Evolutionary conservation across 2,113 vertebrate genomes (phyloP).

Genomic region (Pristiophorus japonicus): DNA sequence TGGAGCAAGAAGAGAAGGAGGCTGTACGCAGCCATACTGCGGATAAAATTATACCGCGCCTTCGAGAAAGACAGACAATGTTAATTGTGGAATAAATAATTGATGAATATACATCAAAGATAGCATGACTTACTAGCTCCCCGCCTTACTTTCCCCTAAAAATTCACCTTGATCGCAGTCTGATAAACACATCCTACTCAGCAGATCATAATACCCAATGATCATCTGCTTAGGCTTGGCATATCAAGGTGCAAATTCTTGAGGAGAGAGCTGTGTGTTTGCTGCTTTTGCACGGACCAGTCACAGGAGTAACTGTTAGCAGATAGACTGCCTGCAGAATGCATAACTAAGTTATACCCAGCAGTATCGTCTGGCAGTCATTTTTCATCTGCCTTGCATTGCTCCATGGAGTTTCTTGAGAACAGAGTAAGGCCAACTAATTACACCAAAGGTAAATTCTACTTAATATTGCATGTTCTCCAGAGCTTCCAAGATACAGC

Average conservation of each 20-base stretch:
- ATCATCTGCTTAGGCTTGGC: not conserved
- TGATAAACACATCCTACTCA: not conserved
- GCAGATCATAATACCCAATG: not conserved
- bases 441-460: not conserved
- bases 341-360: not conserved
- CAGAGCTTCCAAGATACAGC: not conserved
- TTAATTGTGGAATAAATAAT: not conserved
- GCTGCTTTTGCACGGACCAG: not conserved
- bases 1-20: conserved; percentile 90
- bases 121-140: not conserved
- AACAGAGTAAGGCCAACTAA: not conserved
- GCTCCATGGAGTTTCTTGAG: not conserved
- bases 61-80: conserved; percentile 46
- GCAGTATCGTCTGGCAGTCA: not conserved
- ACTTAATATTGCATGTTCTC: not conserved
- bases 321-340: not conserved
- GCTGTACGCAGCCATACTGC: conserved; percentile 96
- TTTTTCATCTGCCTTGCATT: not conserved
- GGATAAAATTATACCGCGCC: conserved; percentile 96
- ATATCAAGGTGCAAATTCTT: not conserved
- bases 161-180: not conserved
- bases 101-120: not conserved
- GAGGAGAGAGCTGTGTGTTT: not conserved
- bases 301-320: not conserved
- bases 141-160: not conserved